phyloP scores from a whole-genome alignment of 2,113 vertebrate species.

The Malurus alboscapulatus region DNA sequence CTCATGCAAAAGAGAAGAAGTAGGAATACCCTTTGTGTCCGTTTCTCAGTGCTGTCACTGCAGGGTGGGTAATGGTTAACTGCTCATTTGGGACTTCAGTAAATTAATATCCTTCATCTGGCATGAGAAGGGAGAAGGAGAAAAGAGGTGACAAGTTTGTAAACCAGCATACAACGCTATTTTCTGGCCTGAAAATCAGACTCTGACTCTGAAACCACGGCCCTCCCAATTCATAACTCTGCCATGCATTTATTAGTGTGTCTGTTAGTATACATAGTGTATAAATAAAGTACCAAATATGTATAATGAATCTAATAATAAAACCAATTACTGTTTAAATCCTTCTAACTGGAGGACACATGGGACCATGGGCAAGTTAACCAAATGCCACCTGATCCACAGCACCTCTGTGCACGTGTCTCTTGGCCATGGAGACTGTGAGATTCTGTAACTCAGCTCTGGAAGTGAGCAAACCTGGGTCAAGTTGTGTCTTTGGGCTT shows the following conservation, averaged over 20 bases:
- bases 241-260: background rate
- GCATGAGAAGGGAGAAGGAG: background rate
- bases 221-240: background rate
- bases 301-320: background rate
- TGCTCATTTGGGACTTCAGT: background rate
- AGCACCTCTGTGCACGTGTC: rapidly evolving
- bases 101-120: background rate
- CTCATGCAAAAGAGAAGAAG: background rate
- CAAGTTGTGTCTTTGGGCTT: background rate
- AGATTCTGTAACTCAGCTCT: background rate
- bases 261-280: background rate
- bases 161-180: background rate
- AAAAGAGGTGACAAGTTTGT: background rate
- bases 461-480: background rate
- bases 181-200: background rate
- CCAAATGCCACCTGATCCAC: background rate
- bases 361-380: background rate
- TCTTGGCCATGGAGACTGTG: background rate
- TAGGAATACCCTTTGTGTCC: background rate
- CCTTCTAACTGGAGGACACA: background rate
- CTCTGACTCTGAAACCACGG: background rate
- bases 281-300: background rate
- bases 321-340: background rate
- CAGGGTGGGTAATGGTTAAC: background rate
- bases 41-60: background rate